Evolutionary conservation across 2,888 invertebrate species (phyloP).

Genomic region (Cotesia congregata): DNA sequence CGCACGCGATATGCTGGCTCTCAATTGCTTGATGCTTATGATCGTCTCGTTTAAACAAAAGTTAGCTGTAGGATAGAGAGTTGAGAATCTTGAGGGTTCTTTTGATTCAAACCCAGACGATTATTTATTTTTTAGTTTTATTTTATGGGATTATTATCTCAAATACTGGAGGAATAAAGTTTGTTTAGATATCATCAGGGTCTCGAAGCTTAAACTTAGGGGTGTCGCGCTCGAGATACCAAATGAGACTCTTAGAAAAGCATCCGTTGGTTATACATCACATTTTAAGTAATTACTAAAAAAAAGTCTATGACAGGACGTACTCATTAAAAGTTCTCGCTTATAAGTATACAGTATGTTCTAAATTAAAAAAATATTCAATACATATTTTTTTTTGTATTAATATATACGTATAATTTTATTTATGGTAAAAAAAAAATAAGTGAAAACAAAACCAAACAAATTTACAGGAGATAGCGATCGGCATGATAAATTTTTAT

Average conservation of each 20-base stretch:
- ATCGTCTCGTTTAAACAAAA: conserved; percentile 20
- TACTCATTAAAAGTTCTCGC: conserved; percentile 11
- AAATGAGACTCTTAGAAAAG: neutral
- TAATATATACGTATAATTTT: neutral
- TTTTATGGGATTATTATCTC: conserved; percentile 28
- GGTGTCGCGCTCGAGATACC: neutral
- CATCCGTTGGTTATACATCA: conserved; percentile 16
- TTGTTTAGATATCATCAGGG: conserved; percentile 21
- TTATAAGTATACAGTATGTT: neutral
- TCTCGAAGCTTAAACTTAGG: neutral
- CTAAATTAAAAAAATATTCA: neutral
- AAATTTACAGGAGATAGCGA: conserved; percentile 17
- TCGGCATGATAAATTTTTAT: conserved; percentile 49
- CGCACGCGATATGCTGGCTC: conserved; percentile 36
- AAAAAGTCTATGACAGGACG: conserved; percentile 16
- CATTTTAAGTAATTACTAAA: neutral
- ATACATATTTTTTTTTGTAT: neutral
- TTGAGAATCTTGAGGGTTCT: neutral
- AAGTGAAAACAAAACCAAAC: neutral
- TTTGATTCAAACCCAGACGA: neutral
- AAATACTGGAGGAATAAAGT: conserved; percentile 8
- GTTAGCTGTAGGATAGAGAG: neutral
- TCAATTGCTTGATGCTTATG: conserved; percentile 14
- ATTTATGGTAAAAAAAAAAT: neutral
- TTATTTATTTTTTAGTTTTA: conserved; percentile 19